Evolutionary conservation across 2,113 vertebrate species (phyloP), one percentile per base, ranked within the genome.

Genomic region (Oreochromis spilurus): DNA sequence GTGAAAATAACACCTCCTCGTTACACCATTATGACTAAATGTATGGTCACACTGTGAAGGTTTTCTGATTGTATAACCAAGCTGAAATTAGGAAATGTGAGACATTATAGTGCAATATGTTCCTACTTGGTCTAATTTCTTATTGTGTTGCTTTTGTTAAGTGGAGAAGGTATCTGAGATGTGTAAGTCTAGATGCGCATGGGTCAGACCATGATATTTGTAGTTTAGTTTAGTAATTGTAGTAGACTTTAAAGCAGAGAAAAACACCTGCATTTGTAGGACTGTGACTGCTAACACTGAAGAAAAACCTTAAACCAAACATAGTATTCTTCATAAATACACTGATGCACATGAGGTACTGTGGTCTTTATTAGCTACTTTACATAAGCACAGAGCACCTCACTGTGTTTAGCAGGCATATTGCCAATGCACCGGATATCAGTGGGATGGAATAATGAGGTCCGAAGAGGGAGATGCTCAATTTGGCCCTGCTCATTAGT

Each of bases 81-180:
- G 52, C 43, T 6, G 50, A 16, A 70, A 60, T 79, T 81, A 38
- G 54, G 14, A 19, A 77, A 31, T 3, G 40, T 72, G 67, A 72
- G 9, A 45, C 67, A 48, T 72, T 45, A 7, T 43, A 45, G 34
- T 53, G 75, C 29, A 5, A 7, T 70, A 8, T 12, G 24, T 6
- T 17, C 10, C 11, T 26, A n/a, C 9, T 58, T 26, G 7, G 4
- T 79, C 1, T 0, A 19, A 83, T n/a, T 52, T 21, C 2, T 70
- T 12, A 6, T 12, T 86, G 7, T 84, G n/a, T 50, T 83, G 6
- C 31, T 90, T 26, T 21, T 80, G 6, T 45, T 34, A 94, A 89
- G 97, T 97, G 50, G 97, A 97, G 82, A 98, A 97, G 58, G 96
- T 97, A n/a, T 98, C 97, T 58, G 96, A 94, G 92, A 96, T 97